These are phyloP conservation scores for Phalacrocorax carbo DNA, from an alignment of 2,113 vertebrate genomes.

Conservation along the genomic window DNA sequence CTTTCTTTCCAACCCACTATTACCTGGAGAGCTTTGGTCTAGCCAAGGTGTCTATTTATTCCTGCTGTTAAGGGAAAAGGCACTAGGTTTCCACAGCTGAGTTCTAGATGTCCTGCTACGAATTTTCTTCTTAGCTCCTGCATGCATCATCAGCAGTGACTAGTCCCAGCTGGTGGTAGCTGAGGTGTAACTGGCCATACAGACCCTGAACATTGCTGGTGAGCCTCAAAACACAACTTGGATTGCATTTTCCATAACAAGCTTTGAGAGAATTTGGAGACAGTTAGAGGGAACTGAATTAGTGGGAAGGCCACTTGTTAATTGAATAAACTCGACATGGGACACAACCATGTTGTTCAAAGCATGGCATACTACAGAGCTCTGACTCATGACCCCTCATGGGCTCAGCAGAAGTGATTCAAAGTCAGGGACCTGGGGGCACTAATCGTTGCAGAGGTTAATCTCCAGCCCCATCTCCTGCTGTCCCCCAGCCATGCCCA, in stretches of 20 bases:
- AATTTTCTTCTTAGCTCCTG: neutral
- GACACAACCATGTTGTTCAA: rapidly evolving
- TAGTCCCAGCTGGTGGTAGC: neutral
- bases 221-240: neutral
- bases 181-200: neutral
- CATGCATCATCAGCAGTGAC: neutral
- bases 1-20: neutral
- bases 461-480: neutral
- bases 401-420: neutral
- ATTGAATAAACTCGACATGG: neutral
- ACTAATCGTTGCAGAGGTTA: neutral
- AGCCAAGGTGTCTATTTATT: neutral
- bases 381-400: rapidly evolving
- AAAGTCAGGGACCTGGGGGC: neutral
- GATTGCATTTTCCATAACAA: neutral
- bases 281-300: neutral
- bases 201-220: neutral
- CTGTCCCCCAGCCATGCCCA: neutral
- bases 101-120: neutral
- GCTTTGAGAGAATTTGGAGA: neutral
- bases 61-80: neutral
- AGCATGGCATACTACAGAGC: neutral
- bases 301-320: neutral
- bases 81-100: neutral
- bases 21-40: neutral